These are phyloP conservation scores for Bruchidius siliquastri DNA, from an alignment of 2,888 invertebrate species.

Conservation along the genomic window DNA sequence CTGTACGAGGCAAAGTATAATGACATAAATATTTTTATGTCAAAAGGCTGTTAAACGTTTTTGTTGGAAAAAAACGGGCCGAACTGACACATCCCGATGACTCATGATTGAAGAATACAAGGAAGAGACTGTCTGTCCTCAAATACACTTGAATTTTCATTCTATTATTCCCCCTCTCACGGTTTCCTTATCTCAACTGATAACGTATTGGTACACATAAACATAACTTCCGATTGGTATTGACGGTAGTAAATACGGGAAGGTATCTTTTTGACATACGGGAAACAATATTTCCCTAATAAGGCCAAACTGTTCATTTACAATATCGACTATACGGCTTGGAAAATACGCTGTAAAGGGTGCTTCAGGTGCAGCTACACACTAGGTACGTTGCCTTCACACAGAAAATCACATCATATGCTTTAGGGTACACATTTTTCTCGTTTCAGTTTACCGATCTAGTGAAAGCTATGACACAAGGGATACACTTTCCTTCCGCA, in stretches of 20 bases:
- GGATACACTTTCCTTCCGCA: conserved; percentile 31
- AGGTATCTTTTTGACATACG: neutral
- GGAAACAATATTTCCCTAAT: conserved; percentile 37
- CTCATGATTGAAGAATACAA: conserved; percentile 30
- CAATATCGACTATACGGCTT: conserved; percentile 33
- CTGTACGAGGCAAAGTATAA: neutral
- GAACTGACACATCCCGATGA: conserved; percentile 23
- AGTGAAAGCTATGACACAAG: conserved; percentile 37
- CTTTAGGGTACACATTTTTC: neutral
- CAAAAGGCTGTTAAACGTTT: neutral
- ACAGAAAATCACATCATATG: neutral
- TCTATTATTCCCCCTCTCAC: neutral
- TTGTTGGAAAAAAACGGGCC: neutral
- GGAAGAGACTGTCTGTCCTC: conserved; percentile 26
- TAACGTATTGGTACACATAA: neutral
- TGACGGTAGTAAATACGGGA: neutral
- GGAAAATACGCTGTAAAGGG: neutral
- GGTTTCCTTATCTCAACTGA: neutral
- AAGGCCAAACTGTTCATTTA: conserved; percentile 39
- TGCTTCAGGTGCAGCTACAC: neutral
- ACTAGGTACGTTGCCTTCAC: neutral
- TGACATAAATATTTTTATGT: neutral
- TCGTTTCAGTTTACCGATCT: conserved; percentile 16
- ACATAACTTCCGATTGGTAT: neutral
- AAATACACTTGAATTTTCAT: conserved; percentile 22